These are phyloP conservation scores for Tragelaphus strepsiceros DNA, from an alignment of 2,113 vertebrate genomes.

Conservation along the genomic window DNA sequence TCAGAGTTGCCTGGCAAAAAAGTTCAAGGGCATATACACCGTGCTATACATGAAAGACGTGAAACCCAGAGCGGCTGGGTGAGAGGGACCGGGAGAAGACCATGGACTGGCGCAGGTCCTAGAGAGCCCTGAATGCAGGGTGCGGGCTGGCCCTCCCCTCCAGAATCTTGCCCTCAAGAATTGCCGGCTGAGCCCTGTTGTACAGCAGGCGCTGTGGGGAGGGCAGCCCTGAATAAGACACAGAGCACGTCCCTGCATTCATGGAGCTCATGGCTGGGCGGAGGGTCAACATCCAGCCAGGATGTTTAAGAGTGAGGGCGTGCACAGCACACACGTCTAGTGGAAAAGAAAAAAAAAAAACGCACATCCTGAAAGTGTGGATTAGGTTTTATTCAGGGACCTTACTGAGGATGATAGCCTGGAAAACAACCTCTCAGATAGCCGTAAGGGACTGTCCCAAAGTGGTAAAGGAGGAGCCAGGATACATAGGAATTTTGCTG, in stretches of 20 bases:
- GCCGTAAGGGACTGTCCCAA: background rate
- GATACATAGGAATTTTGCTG: background rate
- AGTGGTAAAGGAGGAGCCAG: background rate
- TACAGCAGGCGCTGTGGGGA: background rate
- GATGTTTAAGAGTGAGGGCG: background rate
- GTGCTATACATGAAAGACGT: background rate
- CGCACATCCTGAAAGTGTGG: background rate
- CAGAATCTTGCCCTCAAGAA: background rate
- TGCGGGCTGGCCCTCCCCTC: background rate
- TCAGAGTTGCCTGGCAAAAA: background rate
- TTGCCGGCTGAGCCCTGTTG: background rate
- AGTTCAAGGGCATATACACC: background rate
- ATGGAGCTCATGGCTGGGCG: accelerated
- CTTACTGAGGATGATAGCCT: background rate
- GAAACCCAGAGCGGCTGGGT: background rate
- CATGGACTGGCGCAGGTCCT: background rate
- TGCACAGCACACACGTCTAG: background rate
- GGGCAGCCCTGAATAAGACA: background rate
- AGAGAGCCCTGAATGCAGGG: background rate
- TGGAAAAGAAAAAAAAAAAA: background rate
- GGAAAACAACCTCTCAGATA: background rate
- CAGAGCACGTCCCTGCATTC: background rate
- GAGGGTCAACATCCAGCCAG: background rate
- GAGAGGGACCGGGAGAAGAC: background rate
- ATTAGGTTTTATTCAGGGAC: background rate